phyloP scores from a whole-genome alignment of 2,888 invertebrate genomes.

The Tyria jacobaeae region DNA sequence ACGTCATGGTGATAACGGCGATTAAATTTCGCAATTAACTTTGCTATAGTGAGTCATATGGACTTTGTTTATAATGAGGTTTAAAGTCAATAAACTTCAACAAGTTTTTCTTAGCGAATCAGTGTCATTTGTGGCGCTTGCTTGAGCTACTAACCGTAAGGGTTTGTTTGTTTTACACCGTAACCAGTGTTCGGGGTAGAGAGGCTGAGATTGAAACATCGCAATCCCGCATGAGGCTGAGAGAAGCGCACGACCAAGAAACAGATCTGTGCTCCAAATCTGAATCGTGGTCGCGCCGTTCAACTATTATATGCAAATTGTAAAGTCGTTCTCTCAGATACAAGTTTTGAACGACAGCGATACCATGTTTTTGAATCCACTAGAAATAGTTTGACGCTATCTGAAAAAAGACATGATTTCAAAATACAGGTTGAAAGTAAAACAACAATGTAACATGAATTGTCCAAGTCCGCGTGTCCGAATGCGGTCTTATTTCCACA shows the following conservation, averaged over 20 bases:
- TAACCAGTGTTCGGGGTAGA: neutral
- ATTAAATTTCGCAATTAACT: constrained; percentile 55
- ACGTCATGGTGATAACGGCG: constrained; percentile 49
- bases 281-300: constrained; percentile 74
- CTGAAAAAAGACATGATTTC: constrained; percentile 34
- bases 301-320: constrained; percentile 80
- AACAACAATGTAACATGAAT: neutral
- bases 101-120: constrained; percentile 54
- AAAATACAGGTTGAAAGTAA: constrained; percentile 16
- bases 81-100: constrained; percentile 66
- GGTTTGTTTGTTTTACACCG: constrained; percentile 36
- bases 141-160: constrained; percentile 49
- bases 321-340: constrained; percentile 61
- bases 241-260: constrained; percentile 64
- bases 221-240: constrained; percentile 66
- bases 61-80: constrained; percentile 64
- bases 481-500: neutral
- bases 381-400: constrained; percentile 31
- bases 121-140: constrained; percentile 46
- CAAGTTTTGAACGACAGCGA: constrained; percentile 68
- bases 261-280: constrained; percentile 79
- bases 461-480: neutral
- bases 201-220: constrained; percentile 63
- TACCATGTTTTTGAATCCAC: constrained; percentile 48
- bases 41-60: constrained; percentile 64